These are phyloP conservation scores for Palythoa grandiflora DNA, from an alignment of 92 coral and sea anemone genomes.

Conservation along the genomic window DNA sequence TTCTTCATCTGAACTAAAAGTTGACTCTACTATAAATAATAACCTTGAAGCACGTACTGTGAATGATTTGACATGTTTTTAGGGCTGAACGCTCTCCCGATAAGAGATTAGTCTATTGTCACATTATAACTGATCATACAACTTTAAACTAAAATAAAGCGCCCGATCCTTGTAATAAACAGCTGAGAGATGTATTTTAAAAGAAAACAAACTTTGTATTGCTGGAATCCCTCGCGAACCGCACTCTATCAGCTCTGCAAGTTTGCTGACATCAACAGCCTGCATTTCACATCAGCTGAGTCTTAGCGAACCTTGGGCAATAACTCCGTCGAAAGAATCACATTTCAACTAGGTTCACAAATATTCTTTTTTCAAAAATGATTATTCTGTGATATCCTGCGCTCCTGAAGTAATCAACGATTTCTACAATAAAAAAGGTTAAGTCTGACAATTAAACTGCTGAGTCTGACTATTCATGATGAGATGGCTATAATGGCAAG, in stretches of 20 bases:
- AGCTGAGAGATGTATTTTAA: background rate
- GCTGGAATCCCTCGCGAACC: background rate
- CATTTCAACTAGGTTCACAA: too few species aligned
- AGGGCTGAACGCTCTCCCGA: background rate
- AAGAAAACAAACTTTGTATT: background rate
- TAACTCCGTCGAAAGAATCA: too few species aligned
- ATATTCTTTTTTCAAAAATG: too few species aligned
- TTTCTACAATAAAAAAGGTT: too few species aligned
- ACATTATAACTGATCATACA: constrained; percentile 13
- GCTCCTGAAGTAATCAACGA: too few species aligned
- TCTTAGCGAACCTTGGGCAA: too few species aligned
- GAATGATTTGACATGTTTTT: constrained; percentile 29
- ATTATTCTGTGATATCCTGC: too few species aligned
- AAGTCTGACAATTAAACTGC: too few species aligned
- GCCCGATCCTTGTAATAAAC: background rate
- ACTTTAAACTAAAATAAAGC: background rate
- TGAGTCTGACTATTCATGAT: too few species aligned
- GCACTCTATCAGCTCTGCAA: background rate
- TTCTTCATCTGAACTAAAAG: too few species aligned
- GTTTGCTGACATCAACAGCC: background rate
- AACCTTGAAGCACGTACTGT: background rate
- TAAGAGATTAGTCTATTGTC: background rate
- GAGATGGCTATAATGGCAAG: too few species aligned
- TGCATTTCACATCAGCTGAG: too few species aligned
- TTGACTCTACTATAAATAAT: background rate